Conservation (phyloP, 2,797 vertebrate genomes). For the Scleropages formosus region DNA sequence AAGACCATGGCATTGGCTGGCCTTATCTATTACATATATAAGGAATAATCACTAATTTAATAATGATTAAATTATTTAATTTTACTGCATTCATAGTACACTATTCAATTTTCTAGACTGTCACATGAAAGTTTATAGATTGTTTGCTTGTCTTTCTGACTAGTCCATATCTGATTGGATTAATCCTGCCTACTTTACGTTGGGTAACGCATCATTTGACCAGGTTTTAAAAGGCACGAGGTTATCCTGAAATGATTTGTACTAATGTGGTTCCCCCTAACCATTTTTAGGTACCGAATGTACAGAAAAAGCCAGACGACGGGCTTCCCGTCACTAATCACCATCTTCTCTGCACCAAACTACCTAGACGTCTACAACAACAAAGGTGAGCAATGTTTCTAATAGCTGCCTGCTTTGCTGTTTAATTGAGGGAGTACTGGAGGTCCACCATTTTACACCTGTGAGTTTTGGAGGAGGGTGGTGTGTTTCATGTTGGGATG, state of each 20-base stretch:
- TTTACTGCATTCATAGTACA: too few species aligned
- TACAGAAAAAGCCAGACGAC: conserved; percentile 99
- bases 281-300: conserved; percentile 91
- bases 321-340: conserved; percentile 97
- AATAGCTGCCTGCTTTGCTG: not conserved
- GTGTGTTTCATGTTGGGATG: too few species aligned
- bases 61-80: too few species aligned
- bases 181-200: not conserved
- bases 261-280: not conserved
- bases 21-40: too few species aligned
- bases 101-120: conserved; percentile 19
- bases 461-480: not conserved
- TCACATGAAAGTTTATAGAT: not conserved
- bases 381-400: conserved; percentile 81
- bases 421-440: not conserved
- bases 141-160: not conserved
- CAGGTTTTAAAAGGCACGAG: not conserved
- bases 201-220: not conserved
- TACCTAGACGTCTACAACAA: conserved; percentile 99
- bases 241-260: not conserved
- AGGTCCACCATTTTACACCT: not conserved
- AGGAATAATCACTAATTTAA: too few species aligned
- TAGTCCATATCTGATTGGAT: conserved; percentile 8
- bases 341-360: conserved; percentile 99
- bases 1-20: too few species aligned